Evolutionary conservation across 2,888 invertebrate genomes (phyloP), one percentile per base, ranked within the genome.

Genomic region (Allygus modestus): DNA sequence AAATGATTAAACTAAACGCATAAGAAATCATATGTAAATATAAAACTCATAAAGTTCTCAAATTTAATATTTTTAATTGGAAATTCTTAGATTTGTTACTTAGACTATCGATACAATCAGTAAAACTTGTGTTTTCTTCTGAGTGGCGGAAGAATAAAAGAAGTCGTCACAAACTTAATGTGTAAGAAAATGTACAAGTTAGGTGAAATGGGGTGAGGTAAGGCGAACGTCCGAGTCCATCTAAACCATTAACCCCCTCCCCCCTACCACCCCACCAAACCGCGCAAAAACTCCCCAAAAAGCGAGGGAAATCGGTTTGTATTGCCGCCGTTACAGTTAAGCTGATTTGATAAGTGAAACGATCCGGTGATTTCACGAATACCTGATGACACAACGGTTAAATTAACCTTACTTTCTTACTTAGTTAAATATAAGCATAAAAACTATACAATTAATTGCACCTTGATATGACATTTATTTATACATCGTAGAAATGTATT

Each of bases 91-190:
- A n/a, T n/a, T n/a, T n/a, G n/a, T n/a, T n/a, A n/a, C n/a, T n/a
- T n/a, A n/a, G n/a, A n/a, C n/a, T n/a, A n/a, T n/a, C n/a, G n/a
- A n/a, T n/a, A n/a, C n/a, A n/a, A n/a, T n/a, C n/a, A n/a, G n/a
- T n/a, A n/a, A n/a, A n/a, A n/a, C n/a, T n/a, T n/a, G n/a, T n/a
- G n/a, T n/a, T n/a, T n/a, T n/a, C n/a, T n/a, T n/a, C n/a, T n/a
- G n/a, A n/a, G n/a, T 46, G 9, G 12, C 12, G 46, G 46, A 17
- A 15, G 54, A 54, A 23, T 54, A 23, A 51, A 77, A 77, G 77
- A 77, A 77, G 51, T 46, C 28, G 51, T 77, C 77, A 51, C 77
- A 77, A 77, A 77, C 37, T n/a, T 77, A 41, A 28, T 77, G 43
- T 77, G 23, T 26, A 51, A 23, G 77, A 77, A 37, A 77, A 77